A percentile compares a stretch with the other conserved stretches of the same genome.
Evolutionary conservation across 2,888 invertebrate species (phyloP).

Genomic region (Pyrgus malvae): DNA sequence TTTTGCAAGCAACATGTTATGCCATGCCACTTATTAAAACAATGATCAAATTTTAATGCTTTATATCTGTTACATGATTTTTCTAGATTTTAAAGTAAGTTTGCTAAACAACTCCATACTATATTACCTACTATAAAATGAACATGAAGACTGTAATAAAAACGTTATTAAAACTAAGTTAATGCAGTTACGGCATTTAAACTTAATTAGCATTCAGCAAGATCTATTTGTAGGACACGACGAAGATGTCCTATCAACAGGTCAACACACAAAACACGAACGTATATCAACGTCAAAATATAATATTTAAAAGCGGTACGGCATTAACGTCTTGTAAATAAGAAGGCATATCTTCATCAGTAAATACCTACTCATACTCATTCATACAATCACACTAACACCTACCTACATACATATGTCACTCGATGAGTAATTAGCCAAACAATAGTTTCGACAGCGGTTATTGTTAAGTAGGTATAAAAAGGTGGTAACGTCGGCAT

Average conservation of each 20-base stretch:
- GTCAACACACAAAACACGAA: conserved; percentile 30
- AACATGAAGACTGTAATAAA: not conserved
- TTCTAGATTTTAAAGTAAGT: too few relatives aligned
- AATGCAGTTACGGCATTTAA: not conserved
- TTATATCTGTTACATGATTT: too few relatives aligned
- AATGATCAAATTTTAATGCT: too few relatives aligned
- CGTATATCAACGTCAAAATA: conserved; percentile 30
- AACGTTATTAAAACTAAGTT: not conserved
- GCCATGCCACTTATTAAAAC: too few relatives aligned
- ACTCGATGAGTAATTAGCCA: conserved; percentile 34
- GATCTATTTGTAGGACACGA: not conserved
- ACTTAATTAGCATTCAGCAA: conserved; percentile 1
- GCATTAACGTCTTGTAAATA: conserved; percentile 20
- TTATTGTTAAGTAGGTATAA: not conserved
- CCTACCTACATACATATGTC: conserved; percentile 16
- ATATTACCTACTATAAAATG: too few relatives aligned
- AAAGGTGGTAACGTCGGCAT: not conserved
- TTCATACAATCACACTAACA: conserved; percentile 29
- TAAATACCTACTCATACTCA: conserved; percentile 34
- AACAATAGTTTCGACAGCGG: conserved; percentile 31
- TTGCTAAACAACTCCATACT: too few relatives aligned
- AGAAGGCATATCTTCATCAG: conserved; percentile 33
- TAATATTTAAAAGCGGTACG: conserved; percentile 23
- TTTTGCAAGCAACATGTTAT: too few relatives aligned
- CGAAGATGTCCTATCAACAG: conserved; percentile 1